Evolutionary conservation across 1,140 invertebrate genomes (phyloP), one percentile per base, ranked within the genome.

Genomic region (Drosophila repleta): DNA sequence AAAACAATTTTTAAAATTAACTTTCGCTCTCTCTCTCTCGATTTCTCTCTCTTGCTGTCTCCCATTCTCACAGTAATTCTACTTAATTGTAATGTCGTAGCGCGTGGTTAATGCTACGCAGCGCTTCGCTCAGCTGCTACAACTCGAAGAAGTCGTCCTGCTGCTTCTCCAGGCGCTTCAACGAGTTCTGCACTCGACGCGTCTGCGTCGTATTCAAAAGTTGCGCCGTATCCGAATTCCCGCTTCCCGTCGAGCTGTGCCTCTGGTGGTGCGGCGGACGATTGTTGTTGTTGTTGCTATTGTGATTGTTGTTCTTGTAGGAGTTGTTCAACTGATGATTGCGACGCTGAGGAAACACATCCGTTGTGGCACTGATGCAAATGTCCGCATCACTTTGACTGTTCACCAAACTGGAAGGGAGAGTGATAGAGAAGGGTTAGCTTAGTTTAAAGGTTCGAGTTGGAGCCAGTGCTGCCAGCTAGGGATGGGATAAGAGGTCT

Each of bases 131-230:
- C 32, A 45, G 74, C 79, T 94, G 95, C 96, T 97, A 97, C 95
- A 97, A 96, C 92, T 97, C 96, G 91, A 97, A 97, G 91, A 97
- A 94, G 91, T 97, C 96, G 83, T 97, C 96, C 91, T 97, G 96
- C 82, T 96, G 94, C 81, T 96, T 94, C 92, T 97, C 96, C 58
- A 97, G 93, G 79, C 96, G 94, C 91, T 96, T 95, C 43, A 97
- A 90, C 2, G 96, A 97, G 67, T 94, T 96, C 89, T 95, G 94
- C 4, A 97, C 95, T 83, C 94, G 94, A 72, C 95, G 94, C 35
- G 96, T 96, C 90, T 96, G 96, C 13, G 96, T 96, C 83, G 96
- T 95, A 13, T 96, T 94, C 15, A 95, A 93, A n/a, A 95, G 94
- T 67, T 93, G 93, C 51, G 92, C 93, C 58, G 93, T 93, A 71